phyloP scores from a whole-genome alignment of 53 echinoderm and acorn worm genomes.

The Actinopyga echinites region DNA sequence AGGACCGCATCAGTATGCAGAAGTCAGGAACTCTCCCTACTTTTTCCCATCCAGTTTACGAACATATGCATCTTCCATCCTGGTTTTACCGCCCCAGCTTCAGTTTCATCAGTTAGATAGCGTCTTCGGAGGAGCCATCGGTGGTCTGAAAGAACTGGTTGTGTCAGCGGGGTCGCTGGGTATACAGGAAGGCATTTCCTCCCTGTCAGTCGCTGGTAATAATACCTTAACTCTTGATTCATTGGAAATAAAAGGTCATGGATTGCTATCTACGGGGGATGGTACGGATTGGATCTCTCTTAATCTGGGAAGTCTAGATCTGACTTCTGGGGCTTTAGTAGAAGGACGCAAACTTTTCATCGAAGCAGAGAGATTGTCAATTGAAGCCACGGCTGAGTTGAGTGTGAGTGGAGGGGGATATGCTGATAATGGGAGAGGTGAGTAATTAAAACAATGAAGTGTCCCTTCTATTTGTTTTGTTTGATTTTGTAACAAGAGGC shows the following conservation, averaged over 20 bases:
- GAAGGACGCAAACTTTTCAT: slow-evolving; percentile 53
- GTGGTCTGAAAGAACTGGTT: slow-evolving; percentile 57
- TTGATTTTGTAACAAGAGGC: too few relatives aligned
- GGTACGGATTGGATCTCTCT: slow-evolving; percentile 37
- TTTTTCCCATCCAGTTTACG: slow-evolving; percentile 60
- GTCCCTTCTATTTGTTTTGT: too few relatives aligned
- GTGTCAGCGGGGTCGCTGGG: slow-evolving; percentile 57
- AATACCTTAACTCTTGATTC: slow-evolving; percentile 36
- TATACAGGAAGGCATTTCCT: slow-evolving; percentile 37
- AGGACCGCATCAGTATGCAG: slow-evolving; percentile 59
- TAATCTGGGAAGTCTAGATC: slow-evolving; percentile 38
- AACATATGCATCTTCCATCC: slow-evolving; percentile 49
- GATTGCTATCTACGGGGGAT: slow-evolving; percentile 48
- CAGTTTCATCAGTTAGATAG: slow-evolving; percentile 58
- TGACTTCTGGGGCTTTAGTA: slow-evolving; percentile 53
- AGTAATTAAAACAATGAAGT: not conserved
- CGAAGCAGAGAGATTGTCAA: slow-evolving; percentile 44
- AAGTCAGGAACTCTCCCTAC: slow-evolving; percentile 50
- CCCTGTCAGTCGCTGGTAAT: slow-evolving; percentile 6
- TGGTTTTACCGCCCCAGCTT: slow-evolving; percentile 60
- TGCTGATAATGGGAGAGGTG: slow-evolving; percentile 63
- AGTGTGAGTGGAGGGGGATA: slow-evolving; percentile 61
- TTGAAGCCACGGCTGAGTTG: slow-evolving; percentile 61
- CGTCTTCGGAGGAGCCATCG: slow-evolving; percentile 59
- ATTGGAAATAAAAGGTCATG: slow-evolving; percentile 46